phyloP scores from a whole-genome alignment of 2,113 vertebrate genomes.

The Peromyscus californicus region DNA sequence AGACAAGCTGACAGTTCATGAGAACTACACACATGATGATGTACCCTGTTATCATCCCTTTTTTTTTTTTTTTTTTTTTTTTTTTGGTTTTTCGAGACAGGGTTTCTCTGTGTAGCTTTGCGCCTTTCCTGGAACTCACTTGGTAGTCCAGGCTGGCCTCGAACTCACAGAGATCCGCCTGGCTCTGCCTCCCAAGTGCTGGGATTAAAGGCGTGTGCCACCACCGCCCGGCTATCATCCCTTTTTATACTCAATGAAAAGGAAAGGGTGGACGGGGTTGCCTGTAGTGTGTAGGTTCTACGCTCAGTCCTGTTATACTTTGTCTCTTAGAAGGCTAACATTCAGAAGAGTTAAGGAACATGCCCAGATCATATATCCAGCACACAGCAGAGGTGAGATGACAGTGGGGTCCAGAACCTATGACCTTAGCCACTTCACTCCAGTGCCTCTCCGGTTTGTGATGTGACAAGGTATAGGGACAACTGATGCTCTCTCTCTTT shows the following conservation, averaged over 20 bases:
- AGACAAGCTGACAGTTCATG: neutral
- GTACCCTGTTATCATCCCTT: neutral
- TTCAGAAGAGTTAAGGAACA: conserved; percentile 9
- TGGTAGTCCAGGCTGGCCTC: no score
- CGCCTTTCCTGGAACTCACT: no score
- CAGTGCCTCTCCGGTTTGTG: neutral
- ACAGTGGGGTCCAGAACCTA: neutral
- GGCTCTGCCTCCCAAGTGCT: no score
- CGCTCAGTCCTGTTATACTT: neutral
- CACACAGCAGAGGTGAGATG: neutral
- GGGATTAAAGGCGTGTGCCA: no score
- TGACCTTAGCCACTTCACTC: neutral
- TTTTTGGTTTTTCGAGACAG: no score
- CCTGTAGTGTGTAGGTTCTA: neutral
- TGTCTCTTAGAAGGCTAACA: neutral
- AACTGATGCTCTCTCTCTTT: neutral
- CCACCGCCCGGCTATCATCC: no score
- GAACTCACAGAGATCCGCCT: no score
- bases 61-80: no score
- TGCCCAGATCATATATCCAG: neutral
- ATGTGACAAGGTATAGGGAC: neutral
- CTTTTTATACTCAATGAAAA: neutral
- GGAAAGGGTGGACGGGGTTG: neutral
- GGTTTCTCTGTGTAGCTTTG: no score
- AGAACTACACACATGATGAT: neutral